These are phyloP conservation scores for Diplodus sargus DNA, from an alignment of 2,797 vertebrate species.

Conservation along the genomic window DNA sequence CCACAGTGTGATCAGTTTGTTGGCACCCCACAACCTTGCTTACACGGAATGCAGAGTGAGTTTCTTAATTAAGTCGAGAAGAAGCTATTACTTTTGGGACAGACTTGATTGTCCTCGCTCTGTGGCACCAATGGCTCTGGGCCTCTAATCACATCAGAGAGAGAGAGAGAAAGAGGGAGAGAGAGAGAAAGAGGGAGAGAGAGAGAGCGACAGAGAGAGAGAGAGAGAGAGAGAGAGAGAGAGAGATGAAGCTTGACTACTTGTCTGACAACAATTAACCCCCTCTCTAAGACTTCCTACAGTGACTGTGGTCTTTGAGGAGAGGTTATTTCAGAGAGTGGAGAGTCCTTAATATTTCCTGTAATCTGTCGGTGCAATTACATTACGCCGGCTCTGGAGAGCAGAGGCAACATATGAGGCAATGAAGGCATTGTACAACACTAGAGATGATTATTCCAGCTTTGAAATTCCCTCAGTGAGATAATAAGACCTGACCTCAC, in stretches of 20 bases:
- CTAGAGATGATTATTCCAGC: neutral
- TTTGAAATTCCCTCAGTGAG: neutral
- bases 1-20: slow-evolving; percentile 39
- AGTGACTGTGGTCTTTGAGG: slow-evolving; percentile 28
- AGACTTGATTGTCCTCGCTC: slow-evolving; percentile 71
- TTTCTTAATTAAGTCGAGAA: slow-evolving; percentile 79
- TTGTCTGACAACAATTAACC: slow-evolving; percentile 56
- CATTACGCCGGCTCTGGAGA: slow-evolving; percentile 2
- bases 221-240: slow-evolving; percentile 21
- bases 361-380: slow-evolving; percentile 11
- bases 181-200: neutral
- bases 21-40: slow-evolving; percentile 18
- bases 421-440: neutral
- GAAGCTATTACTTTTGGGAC: slow-evolving; percentile 79
- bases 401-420: neutral
- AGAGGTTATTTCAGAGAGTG: slow-evolving; percentile 11
- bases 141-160: slow-evolving; percentile 71
- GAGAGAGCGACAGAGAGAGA: slow-evolving; percentile 33
- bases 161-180: slow-evolving; percentile 14
- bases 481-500: neutral
- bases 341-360: slow-evolving; percentile 29
- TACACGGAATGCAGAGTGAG: slow-evolving; percentile 61
- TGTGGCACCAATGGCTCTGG: slow-evolving; percentile 61
- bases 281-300: slow-evolving; percentile 27
- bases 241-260: slow-evolving; percentile 20